Percentiles rank a stretch among this genome's conserved stretches.
These are phyloP conservation scores for Acrossocheilus wenchowensis DNA, from an alignment of 2,797 vertebrate species.

Conservation along the genomic window DNA sequence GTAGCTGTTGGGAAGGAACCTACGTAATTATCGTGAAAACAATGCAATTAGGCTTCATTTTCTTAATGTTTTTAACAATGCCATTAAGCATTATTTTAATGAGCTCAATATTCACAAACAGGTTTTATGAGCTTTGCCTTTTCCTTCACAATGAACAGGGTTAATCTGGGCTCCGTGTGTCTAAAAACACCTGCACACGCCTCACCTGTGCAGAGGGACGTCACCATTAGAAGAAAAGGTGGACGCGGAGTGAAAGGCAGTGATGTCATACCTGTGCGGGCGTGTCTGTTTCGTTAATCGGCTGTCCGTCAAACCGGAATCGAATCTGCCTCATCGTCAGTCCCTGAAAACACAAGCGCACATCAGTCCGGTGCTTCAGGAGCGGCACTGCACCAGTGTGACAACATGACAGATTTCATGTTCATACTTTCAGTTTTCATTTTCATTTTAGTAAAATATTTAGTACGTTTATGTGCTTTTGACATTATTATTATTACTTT, in stretches of 20 bases:
- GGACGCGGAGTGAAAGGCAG: background rate
- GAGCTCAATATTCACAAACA: background rate
- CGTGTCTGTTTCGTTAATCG: slow-evolving; percentile 98
- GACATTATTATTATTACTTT: background rate
- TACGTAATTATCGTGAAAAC: background rate
- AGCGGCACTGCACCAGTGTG: too few relatives aligned
- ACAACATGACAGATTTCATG: too few relatives aligned
- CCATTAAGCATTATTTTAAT: background rate
- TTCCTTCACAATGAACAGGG: background rate
- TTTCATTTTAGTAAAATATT: background rate
- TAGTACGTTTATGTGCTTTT: background rate
- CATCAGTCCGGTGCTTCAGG: background rate
- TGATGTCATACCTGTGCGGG: slow-evolving; percentile 88
- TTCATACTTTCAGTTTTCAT: background rate
- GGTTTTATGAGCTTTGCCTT: background rate
- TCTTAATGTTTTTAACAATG: background rate
- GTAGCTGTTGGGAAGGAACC: background rate
- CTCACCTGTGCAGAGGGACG: background rate
- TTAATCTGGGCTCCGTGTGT: too few relatives aligned
- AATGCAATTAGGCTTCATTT: background rate
- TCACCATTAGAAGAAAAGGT: background rate
- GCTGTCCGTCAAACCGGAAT: slow-evolving; percentile 99
- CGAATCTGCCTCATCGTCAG: slow-evolving; percentile 98
- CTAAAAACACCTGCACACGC: too few relatives aligned
- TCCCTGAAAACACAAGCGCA: slow-evolving; percentile 79